phyloP scores from a whole-genome alignment of 2,888 invertebrate genomes.

The Drepana falcataria region DNA sequence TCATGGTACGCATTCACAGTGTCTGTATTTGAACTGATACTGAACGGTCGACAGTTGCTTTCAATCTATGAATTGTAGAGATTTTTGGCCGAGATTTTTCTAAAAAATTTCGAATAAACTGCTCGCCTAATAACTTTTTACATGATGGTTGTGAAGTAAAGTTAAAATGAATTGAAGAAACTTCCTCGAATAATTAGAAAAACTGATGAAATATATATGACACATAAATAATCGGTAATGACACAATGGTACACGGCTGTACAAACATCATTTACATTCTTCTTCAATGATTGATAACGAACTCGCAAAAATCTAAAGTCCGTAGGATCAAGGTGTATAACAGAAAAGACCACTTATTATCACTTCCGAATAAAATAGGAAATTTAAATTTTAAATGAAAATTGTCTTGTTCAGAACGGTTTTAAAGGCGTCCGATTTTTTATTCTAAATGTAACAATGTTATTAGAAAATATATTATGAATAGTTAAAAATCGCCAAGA shows the following conservation, averaged over 20 bases:
- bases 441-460: neutral
- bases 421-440: no score
- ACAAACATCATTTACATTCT: no score
- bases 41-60: no score
- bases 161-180: neutral
- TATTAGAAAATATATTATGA: neutral
- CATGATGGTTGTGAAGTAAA: neutral
- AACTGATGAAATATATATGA: neutral
- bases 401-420: no score
- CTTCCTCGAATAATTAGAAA: neutral
- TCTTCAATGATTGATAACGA: no score
- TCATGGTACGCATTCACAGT: conserved; percentile 9
- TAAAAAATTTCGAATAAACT: neutral
- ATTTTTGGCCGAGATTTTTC: no score
- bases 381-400: no score
- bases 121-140: neutral
- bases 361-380: no score
- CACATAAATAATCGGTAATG: neutral
- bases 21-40: neutral
- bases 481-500: neutral
- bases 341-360: no score
- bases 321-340: no score
- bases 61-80: no score
- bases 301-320: no score
- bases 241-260: neutral